These are phyloP conservation scores for Aporophyla nigra DNA, from an alignment of 2,888 invertebrate species.

Conservation along the genomic window DNA sequence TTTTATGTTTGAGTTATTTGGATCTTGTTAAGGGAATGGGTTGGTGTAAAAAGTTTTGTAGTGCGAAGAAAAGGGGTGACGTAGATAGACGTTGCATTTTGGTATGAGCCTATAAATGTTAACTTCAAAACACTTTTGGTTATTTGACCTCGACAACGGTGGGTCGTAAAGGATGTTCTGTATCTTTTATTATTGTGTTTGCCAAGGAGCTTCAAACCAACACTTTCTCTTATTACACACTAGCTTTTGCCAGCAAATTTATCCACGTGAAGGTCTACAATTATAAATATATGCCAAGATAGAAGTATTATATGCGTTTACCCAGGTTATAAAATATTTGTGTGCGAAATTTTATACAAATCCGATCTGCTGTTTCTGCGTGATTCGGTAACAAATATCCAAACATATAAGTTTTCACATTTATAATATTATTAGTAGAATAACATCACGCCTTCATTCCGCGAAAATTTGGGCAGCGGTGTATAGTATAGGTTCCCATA, in stretches of 20 bases:
- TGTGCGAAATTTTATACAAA: too few relatives aligned
- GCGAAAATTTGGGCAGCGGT: background rate
- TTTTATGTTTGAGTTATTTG: conserved; percentile 31
- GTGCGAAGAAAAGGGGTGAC: background rate
- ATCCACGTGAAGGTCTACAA: too few relatives aligned
- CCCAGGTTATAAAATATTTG: too few relatives aligned
- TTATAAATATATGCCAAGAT: too few relatives aligned
- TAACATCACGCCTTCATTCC: too few relatives aligned
- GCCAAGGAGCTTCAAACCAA: background rate
- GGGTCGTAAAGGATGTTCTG: background rate
- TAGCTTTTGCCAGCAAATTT: too few relatives aligned
- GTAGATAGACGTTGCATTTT: background rate
- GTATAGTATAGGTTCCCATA: too few relatives aligned
- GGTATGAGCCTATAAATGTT: background rate
- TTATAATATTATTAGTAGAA: too few relatives aligned
- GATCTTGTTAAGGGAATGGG: background rate
- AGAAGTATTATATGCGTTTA: too few relatives aligned
- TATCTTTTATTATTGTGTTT: background rate
- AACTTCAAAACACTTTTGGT: background rate
- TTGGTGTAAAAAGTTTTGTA: conserved; percentile 4
- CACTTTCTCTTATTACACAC: background rate
- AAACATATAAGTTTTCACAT: too few relatives aligned
- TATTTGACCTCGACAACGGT: background rate
- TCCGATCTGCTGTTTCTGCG: too few relatives aligned
- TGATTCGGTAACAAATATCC: too few relatives aligned